Evolutionary conservation across 2,797 vertebrate genomes (phyloP), one percentile per base, ranked within the genome.

Genomic region (Botia almorhae): DNA sequence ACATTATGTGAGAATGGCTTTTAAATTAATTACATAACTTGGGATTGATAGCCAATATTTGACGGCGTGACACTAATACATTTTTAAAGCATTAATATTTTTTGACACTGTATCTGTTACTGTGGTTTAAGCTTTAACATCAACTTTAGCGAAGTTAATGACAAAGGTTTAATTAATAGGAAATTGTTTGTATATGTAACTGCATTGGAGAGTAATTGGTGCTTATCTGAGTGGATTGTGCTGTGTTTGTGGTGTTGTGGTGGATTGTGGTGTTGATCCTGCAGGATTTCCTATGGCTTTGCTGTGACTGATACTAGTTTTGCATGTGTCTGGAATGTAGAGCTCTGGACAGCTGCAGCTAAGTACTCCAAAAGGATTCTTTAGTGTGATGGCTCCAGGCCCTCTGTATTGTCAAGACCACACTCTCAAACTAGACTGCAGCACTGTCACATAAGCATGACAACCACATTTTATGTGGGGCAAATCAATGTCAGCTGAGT

Each of bases 291-390:
- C 43, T 61, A 55, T 69, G 55, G 67, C 43, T 55, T 16, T 83
- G 70, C 69, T 39, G 48, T 17, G 50, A 50, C 61, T 69, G 64
- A 14, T 65, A 69, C 76, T 77, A 82, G 67, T 82, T 81, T 76
- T 71, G 72, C 21, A 21, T 77, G 55, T 61, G 56, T 39, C n/a
- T 71, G 77, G 82, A 82, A 81, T 78, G 80, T 14, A 33, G 1
- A 33, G 33, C 33, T 33, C 33, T 33, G 33, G 80, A 80, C 85
- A 83, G 77, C 77, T 74, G 77, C 65, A 63, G 60, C 29, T 33
- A 78, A 79, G 53, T 68, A 60, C 65, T 73, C 81, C 69, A 64
- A 73, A 64, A 11, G 33, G 65, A 78, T 75, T 75, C 67, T 78
- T 76, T 61, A 36, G 39, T 69, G 71, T 4, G 60, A 71, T 76